Evolutionary conservation across 2,888 invertebrate species (phyloP).

Genomic region (Phaonia tiefii): DNA sequence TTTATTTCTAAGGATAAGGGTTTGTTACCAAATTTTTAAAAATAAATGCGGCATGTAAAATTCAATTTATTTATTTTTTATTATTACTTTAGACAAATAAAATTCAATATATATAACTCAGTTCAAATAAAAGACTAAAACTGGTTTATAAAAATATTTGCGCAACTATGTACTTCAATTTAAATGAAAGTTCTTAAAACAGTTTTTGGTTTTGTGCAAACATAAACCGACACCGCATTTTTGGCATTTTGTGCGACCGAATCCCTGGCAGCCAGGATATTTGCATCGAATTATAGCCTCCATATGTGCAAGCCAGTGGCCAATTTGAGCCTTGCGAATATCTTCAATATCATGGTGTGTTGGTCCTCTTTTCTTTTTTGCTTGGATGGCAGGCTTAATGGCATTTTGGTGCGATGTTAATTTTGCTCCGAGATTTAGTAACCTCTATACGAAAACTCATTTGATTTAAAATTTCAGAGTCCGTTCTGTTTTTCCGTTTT

Average conservation of each 20-base stretch:
- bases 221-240: slow-evolving; percentile 13
- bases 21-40: not conserved
- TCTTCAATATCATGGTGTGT: slow-evolving; percentile 22
- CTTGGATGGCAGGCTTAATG: no score
- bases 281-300: slow-evolving; percentile 24
- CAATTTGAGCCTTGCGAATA: slow-evolving; percentile 26
- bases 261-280: not conserved
- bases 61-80: not conserved
- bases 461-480: not conserved
- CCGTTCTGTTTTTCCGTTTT: slow-evolving; percentile 31
- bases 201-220: not conserved
- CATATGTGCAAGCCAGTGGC: slow-evolving; percentile 21
- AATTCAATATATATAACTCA: not conserved
- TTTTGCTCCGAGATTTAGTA: not conserved
- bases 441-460: no score
- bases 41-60: not conserved
- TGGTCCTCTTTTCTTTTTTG: no score
- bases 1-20: no score
- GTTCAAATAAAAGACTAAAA: no score
- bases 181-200: no score
- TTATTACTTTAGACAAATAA: no score
- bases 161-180: no score
- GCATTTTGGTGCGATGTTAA: not conserved
- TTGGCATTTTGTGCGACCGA: slow-evolving; percentile 12
- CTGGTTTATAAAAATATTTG: no score